phyloP scores from a whole-genome alignment of 1,140 invertebrate genomes.

The Heterodera carotae region DNA sequence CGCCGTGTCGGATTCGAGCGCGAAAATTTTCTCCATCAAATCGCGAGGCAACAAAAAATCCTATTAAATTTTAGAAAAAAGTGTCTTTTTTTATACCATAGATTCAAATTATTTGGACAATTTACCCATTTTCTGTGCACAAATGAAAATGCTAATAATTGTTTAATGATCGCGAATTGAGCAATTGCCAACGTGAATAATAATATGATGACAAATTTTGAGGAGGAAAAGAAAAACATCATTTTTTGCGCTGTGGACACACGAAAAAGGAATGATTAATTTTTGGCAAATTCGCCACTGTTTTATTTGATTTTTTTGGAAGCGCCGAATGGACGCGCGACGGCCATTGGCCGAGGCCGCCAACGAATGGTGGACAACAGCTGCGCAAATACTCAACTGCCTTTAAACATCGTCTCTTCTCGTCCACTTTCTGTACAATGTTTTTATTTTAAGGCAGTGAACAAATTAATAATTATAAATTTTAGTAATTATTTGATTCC shows the following conservation, averaged over 20 bases:
- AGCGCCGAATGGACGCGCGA: no score
- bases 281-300: not conserved
- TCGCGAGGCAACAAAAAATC: constrained; percentile 42
- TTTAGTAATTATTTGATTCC: no score
- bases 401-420: no score
- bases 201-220: not conserved
- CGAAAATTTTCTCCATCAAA: constrained; percentile 41
- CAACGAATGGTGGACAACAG: no score
- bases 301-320: no score
- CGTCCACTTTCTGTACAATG: no score
- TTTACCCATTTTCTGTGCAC: constrained; percentile 47
- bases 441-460: no score
- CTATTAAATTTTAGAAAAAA: constrained; percentile 11
- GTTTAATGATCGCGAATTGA: no score
- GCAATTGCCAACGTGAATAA: not conserved
- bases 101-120: not conserved
- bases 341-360: no score
- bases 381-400: no score
- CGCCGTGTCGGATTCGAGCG: constrained; percentile 32
- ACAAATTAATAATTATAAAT: no score
- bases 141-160: constrained; percentile 22
- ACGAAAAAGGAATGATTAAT: not conserved
- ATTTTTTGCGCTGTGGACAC: not conserved
- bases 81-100: constrained; percentile 3
- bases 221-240: not conserved